Evolutionary conservation across 2,797 vertebrate genomes (phyloP), one percentile per base, ranked within the genome.

Genomic region (Galaxias olidus): DNA sequence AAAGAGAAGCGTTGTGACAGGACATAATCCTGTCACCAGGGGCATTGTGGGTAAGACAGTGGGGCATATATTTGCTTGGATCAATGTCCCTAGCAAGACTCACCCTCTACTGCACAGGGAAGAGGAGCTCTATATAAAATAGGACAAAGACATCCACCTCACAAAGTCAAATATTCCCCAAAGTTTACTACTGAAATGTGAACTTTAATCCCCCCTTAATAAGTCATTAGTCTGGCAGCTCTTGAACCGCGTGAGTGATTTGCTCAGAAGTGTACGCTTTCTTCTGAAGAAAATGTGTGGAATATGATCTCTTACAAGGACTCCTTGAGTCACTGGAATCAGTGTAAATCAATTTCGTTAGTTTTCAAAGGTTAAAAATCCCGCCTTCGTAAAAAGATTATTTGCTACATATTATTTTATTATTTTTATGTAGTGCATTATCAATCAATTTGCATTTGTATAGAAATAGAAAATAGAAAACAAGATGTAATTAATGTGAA

Each of bases 11-110:
- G 68, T 73, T 18, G 58, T 74, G 72, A 82, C 58, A 61, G 67
- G 63, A 79, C 69, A 67, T 88, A 87, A 87, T 87, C 85, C 84
- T 65, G 75, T 82, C 75, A 79, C 76, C 44, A 50, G 17, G 64
- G 70, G 74, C 74, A 72, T 78, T 74, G 73, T 65, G 43, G 69
- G 63, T 63, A 69, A 68, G 81, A 77, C 73, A 51, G 70, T 48
- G 54, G 66, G 70, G 54, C 65, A 72, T 69, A 66, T 47, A 65
- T 69, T 79, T 61, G 63, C 77, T 80, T 59, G 71, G 71, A 85
- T 88, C 82, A 76, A 63, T 69, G 20, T 76, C 50, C 68, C 46
- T 46, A 49, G 59, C 77, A 80, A 72, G 66, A 61, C 46, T 59
- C 10, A 54, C 9, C 40, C 44, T 55, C 74, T 60, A 62, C 45